Conservation (phyloP, 2,888 invertebrate species). For the Hypselothyrea guttata region DNA sequence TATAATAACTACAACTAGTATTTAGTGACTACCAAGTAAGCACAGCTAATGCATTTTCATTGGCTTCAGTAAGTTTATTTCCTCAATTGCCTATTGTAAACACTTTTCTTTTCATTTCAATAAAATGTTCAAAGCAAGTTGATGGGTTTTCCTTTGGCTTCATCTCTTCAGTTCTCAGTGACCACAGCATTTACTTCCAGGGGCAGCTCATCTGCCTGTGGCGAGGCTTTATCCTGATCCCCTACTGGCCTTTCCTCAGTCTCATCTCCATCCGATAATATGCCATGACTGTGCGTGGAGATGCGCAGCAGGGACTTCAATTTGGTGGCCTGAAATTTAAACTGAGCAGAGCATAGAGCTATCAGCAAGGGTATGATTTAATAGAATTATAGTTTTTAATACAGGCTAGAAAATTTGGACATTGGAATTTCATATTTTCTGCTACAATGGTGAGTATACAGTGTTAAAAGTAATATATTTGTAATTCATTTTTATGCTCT, state of each 20-base stretch:
- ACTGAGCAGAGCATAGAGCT: slow-evolving; percentile 53
- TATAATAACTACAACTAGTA: slow-evolving; percentile 3
- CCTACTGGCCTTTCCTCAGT: slow-evolving; percentile 9
- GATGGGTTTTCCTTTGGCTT: not conserved
- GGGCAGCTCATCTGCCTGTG: slow-evolving; percentile 59
- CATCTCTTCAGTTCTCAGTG: slow-evolving; percentile 44
- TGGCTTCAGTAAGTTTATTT: slow-evolving; percentile 25
- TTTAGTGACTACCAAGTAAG: not conserved
- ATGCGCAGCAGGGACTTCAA: slow-evolving; percentile 80
- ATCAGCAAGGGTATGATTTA: not conserved
- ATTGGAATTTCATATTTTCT: no score
- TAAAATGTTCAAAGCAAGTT: slow-evolving; percentile 66
- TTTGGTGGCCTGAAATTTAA: slow-evolving; percentile 81
- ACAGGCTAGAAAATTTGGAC: no score
- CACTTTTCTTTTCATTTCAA: slow-evolving; percentile 36
- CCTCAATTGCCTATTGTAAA: slow-evolving; percentile 23
- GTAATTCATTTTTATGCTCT: no score
- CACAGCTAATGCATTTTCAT: slow-evolving; percentile 41
- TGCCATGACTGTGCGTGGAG: slow-evolving; percentile 70
- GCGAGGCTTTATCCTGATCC: not conserved
- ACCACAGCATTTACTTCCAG: slow-evolving; percentile 80
- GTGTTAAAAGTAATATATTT: no score
- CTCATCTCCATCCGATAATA: slow-evolving; percentile 26
- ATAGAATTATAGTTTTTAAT: no score
- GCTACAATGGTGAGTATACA: no score